Conservation (phyloP, 1,140 invertebrate genomes). For the Euura saliciscinereae region DNA sequence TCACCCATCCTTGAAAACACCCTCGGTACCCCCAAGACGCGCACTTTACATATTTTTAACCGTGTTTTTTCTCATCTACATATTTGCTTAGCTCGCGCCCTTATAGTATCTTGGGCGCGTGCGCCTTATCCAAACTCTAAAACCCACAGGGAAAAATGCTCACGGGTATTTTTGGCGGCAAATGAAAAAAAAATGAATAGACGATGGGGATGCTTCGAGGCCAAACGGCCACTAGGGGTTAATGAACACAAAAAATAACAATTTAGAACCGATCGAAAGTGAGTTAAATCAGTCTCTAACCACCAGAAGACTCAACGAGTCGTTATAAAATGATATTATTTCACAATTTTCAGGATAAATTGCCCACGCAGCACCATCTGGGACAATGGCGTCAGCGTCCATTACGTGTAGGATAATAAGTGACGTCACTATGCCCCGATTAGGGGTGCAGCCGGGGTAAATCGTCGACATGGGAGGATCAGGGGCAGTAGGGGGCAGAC, state of each 20-base stretch:
- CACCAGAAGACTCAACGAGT: too few relatives aligned
- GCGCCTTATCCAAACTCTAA: too few relatives aligned
- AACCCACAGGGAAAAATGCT: background rate
- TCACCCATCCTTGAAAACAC: background rate
- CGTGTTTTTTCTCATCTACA: background rate
- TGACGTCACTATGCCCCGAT: background rate
- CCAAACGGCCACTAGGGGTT: too few relatives aligned
- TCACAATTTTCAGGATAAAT: too few relatives aligned
- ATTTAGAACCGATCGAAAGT: too few relatives aligned
- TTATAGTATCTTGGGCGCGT: too few relatives aligned
- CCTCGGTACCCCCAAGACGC: background rate
- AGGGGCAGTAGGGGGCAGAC: background rate
- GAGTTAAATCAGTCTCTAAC: too few relatives aligned
- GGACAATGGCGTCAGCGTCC: background rate
- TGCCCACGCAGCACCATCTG: background rate
- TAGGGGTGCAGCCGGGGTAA: background rate
- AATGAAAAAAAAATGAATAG: background rate
- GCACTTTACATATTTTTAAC: conserved; percentile 7
- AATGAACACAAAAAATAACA: too few relatives aligned
- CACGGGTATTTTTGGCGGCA: background rate
- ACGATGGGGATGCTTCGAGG: too few relatives aligned
- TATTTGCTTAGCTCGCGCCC: background rate
- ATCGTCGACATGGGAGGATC: background rate
- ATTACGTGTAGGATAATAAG: background rate
- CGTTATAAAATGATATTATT: too few relatives aligned